These are phyloP conservation scores for Alloplasta piceator DNA, from an alignment of 2,888 invertebrate genomes.

Conservation along the genomic window DNA sequence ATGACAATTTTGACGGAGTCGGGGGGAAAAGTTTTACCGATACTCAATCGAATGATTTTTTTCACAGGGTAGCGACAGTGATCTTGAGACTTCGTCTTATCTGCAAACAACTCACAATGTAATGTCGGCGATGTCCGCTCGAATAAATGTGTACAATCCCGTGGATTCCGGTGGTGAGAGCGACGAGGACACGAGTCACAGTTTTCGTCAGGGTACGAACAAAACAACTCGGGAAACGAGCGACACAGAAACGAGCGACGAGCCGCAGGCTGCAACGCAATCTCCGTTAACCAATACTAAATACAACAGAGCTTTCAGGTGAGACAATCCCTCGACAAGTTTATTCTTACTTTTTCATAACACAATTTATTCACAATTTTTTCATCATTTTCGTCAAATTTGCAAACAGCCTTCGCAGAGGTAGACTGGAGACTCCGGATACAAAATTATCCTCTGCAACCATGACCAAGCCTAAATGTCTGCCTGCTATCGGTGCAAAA, in stretches of 20 bases:
- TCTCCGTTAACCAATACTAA: conserved; percentile 70
- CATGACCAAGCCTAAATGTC: conserved; percentile 81
- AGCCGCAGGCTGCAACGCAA: conserved; percentile 71
- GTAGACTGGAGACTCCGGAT: conserved; percentile 86
- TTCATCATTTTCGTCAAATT: background rate
- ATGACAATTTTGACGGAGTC: too few relatives aligned
- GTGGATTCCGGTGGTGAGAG: conserved; percentile 83
- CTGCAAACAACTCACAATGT: conserved; percentile 84
- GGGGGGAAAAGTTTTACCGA: background rate
- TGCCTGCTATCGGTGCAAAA: conserved; percentile 64
- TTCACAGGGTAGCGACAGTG: conserved; percentile 78
- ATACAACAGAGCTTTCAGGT: conserved; percentile 74
- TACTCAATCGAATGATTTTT: conserved; percentile 19
- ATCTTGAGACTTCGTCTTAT: conserved; percentile 83
- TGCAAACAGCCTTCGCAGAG: conserved; percentile 85
- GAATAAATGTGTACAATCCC: conserved; percentile 75
- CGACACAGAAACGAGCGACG: conserved; percentile 78
- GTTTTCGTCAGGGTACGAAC: conserved; percentile 72
- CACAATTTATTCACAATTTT: background rate
- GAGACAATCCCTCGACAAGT: background rate
- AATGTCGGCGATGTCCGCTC: conserved; percentile 84
- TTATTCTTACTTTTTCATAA: conserved; percentile 1
- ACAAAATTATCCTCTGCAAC: conserved; percentile 83
- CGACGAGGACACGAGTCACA: conserved; percentile 79
- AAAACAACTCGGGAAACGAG: conserved; percentile 72